A percentile compares a stretch with the other conserved stretches of the same genome.
These are phyloP conservation scores for Caradrina kadenii DNA, from an alignment of 2,888 invertebrate species.

Conservation along the genomic window DNA sequence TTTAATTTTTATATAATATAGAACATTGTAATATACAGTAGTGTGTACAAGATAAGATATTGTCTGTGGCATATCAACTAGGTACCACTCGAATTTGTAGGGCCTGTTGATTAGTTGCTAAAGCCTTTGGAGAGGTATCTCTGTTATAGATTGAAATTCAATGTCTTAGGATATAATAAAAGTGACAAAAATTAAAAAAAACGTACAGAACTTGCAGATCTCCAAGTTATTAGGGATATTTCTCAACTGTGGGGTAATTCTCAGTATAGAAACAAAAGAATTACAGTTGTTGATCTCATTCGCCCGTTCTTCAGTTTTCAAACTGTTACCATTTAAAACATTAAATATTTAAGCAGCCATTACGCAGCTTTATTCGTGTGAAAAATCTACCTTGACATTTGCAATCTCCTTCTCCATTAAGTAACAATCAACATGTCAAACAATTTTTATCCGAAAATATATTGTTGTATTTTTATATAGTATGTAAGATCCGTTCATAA, in stretches of 20 bases:
- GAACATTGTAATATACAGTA: conserved; percentile 68
- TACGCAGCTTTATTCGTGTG: not conserved
- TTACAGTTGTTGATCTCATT: too few species aligned
- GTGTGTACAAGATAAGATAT: conserved; percentile 76
- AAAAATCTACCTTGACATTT: not conserved
- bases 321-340: not conserved
- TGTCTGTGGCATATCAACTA: conserved; percentile 88
- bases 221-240: not conserved
- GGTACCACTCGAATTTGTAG: conserved; percentile 76
- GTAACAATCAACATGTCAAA: conserved; percentile 65
- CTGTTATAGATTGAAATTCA: not conserved
- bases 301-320: too few species aligned
- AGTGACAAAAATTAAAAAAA: not conserved
- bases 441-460: conserved; percentile 73
- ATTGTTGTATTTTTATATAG: conserved; percentile 90
- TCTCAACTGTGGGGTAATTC: too few species aligned
- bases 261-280: too few species aligned
- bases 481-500: conserved; percentile 82
- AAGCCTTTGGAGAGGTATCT: not conserved
- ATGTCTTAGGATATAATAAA: not conserved
- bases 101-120: conserved; percentile 56
- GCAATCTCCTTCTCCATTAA: conserved; percentile 7
- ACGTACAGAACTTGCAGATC: not conserved
- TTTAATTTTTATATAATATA: conserved; percentile 67
- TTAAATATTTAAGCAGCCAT: not conserved